phyloP scores from a whole-genome alignment of 2,113 vertebrate genomes.

The Steatornis caripensis region DNA sequence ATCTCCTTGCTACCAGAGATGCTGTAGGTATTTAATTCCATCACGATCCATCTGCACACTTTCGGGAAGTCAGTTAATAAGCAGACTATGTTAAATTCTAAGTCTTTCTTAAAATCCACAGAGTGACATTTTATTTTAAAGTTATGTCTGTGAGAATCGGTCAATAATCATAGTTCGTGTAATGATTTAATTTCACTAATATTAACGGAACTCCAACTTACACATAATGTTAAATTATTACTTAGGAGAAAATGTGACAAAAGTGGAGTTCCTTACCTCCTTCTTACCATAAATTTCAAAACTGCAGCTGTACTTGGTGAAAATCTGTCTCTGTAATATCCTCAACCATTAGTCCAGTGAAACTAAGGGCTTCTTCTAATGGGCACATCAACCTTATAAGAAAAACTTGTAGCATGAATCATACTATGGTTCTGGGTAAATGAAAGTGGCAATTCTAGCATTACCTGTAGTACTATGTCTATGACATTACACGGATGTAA shows the following conservation, averaged over 20 bases:
- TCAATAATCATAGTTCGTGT: neutral
- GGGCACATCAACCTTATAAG: neutral
- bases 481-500: neutral
- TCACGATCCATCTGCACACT: neutral
- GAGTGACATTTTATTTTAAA: neutral
- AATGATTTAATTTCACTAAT: neutral
- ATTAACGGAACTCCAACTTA: neutral
- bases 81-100: neutral
- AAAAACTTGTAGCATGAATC: neutral
- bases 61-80: neutral
- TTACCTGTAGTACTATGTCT: too few species aligned
- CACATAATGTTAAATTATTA: neutral
- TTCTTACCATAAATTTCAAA: neutral
- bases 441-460: neutral
- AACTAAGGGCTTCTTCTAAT: neutral
- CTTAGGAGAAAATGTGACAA: neutral
- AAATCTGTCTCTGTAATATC: neutral
- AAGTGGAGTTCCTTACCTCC: neutral
- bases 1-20: neutral
- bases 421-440: neutral
- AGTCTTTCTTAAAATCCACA: neutral
- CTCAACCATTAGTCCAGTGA: neutral
- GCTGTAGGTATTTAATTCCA: neutral
- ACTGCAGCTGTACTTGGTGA: neutral
- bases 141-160: neutral